Percentiles rank a stretch among this genome's conserved stretches.
phyloP scores from a whole-genome alignment of 2,113 vertebrate species.

The Leucopsar rothschildi region DNA sequence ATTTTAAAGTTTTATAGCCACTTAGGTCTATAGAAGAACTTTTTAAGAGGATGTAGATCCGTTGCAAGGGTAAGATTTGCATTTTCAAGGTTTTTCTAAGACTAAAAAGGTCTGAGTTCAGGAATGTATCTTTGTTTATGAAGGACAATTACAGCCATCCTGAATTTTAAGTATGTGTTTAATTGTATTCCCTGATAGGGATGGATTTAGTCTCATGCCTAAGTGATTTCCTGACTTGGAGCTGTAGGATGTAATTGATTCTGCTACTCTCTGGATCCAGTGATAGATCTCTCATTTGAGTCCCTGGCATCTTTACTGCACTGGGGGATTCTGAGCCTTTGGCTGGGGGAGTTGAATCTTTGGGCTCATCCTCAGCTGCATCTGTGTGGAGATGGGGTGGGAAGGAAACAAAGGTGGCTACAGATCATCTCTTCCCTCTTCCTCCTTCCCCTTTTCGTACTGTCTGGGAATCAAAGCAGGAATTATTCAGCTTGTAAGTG shows the following conservation, averaged over 20 bases:
- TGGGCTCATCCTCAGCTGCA: slow-evolving; percentile 1
- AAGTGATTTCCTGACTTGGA: slow-evolving; percentile 24
- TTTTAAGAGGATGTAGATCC: slow-evolving; percentile 8
- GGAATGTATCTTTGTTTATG: neutral
- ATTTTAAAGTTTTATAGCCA: slow-evolving; percentile 62
- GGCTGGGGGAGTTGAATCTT: neutral
- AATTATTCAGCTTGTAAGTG: neutral
- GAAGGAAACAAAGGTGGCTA: neutral
- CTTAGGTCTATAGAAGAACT: slow-evolving; percentile 25
- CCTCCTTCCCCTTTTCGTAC: neutral
- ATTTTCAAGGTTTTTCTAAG: slow-evolving; percentile 11
- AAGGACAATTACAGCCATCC: neutral
- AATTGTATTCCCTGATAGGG: slow-evolving; percentile 12
- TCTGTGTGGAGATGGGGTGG: neutral
- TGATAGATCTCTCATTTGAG: neutral
- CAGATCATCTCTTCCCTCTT: neutral
- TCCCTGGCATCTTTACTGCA: neutral
- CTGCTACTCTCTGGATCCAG: neutral
- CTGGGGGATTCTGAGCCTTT: neutral
- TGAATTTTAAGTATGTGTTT: slow-evolving; percentile 7
- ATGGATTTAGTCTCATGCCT: neutral
- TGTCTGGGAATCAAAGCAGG: neutral
- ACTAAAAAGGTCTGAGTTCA: neutral
- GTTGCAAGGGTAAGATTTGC: neutral
- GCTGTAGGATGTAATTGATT: neutral